Evolutionary conservation across 2,113 vertebrate genomes (phyloP).

Genomic region (Cyrtonyx montezumae): DNA sequence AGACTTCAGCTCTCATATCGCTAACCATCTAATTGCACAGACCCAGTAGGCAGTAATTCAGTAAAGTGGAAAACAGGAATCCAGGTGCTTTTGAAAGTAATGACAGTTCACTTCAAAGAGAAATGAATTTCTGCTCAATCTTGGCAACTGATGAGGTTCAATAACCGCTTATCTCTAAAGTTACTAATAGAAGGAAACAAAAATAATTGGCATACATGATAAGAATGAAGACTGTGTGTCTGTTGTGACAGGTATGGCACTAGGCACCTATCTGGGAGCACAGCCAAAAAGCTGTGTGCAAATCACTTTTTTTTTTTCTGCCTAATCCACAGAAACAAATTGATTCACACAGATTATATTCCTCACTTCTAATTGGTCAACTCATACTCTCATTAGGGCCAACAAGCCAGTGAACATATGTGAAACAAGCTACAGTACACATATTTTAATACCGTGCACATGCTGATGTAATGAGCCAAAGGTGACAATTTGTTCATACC

Average conservation of each 20-base stretch:
- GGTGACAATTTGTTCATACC: neutral
- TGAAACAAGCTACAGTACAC: accelerated
- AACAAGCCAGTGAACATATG: neutral
- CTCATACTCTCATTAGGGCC: accelerated
- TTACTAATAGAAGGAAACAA: neutral
- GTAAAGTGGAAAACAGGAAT: neutral
- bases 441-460: neutral
- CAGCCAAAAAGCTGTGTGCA: neutral
- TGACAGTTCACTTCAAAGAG: neutral
- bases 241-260: neutral
- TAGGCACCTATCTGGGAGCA: neutral
- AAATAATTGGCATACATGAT: neutral
- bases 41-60: neutral
- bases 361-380: neutral
- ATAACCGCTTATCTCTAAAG: neutral
- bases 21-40: neutral
- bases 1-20: accelerated
- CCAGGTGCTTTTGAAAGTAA: neutral
- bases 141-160: neutral
- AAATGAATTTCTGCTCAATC: neutral
- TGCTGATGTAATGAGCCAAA: neutral
- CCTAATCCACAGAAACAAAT: neutral
- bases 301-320: accelerated
- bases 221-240: neutral
- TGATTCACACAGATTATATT: neutral